Percentiles rank a stretch among this genome's conserved stretches.
Evolutionary conservation across 2,888 invertebrate species (phyloP).

Genomic region (Marronus borbonicus): DNA sequence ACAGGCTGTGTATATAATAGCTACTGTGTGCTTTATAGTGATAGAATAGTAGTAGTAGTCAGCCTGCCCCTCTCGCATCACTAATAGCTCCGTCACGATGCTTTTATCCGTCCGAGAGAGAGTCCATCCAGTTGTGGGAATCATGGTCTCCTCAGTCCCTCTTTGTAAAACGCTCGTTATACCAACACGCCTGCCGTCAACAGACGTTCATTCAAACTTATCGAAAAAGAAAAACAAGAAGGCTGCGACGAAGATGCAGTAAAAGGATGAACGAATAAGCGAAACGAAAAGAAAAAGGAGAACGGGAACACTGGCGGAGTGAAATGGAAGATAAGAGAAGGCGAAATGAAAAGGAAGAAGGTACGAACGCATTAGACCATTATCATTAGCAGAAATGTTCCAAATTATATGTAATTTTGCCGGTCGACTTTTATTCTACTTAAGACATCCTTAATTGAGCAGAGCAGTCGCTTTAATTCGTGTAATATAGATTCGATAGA

Average conservation of each 20-base stretch:
- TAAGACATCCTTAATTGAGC: constrained; percentile 40
- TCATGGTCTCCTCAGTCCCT: constrained; percentile 35
- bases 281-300: constrained; percentile 19
- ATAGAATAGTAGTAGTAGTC: background rate
- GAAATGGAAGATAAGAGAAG: constrained; percentile 24
- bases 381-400: constrained; percentile 49
- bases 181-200: constrained; percentile 53
- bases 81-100: constrained; percentile 57
- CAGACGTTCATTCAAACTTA: constrained; percentile 47
- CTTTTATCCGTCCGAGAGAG: constrained; percentile 53
- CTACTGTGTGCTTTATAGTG: constrained; percentile 42
- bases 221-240: constrained; percentile 24
- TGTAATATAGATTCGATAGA: constrained; percentile 38
- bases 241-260: background rate
- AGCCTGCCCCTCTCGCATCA: constrained; percentile 46
- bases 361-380: constrained; percentile 29
- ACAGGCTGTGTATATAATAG: constrained; percentile 34
- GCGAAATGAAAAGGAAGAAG: constrained; percentile 13
- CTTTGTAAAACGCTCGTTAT: constrained; percentile 54
- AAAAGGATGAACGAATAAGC: constrained; percentile 10
- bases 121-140: constrained; percentile 47
- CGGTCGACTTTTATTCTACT: constrained; percentile 34
- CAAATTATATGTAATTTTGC: constrained; percentile 45
- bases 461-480: constrained; percentile 31
- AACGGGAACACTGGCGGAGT: background rate